Base-by-base conservation (phyloP, 35 echinoderm and acorn worm species). In the Patiria miniata region DNA sequence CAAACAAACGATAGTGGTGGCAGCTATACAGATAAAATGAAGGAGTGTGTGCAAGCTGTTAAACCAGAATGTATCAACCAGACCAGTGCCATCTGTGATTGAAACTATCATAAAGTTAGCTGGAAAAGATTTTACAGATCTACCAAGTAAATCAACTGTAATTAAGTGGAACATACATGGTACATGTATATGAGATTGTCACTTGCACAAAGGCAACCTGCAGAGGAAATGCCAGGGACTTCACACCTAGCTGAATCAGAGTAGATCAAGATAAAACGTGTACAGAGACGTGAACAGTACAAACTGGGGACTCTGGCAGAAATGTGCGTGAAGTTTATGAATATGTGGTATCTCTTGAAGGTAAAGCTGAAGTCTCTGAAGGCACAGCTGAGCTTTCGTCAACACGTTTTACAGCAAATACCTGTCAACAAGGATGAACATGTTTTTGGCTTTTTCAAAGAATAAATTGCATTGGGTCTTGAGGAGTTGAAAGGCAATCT, bases 111-210 rank as follows among this genome's bases (percentile, higher is more conserved):
- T 91, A 23, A 83, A 91, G 39, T n/a, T 91, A 36, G 89, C 39
- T 33, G 68, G 82, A 10, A 86, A 50, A 51, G 78, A 78, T 78
- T 33, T 69, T 7, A 50, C 54, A 10, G 36, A 37, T n/a, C 18
- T 91, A 14, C 82, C 89, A 2, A 37, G 19, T 7, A 82, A 83
- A 78, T 78, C 61, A 7, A 91, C 82, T 2, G 26, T 91, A 1
- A 77, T 18, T 54, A 82, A 83, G 5, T 85, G 80, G 89, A 91
- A 91, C 47, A 55, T 83, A n/a, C n/a, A n/a, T n/a, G n/a, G n/a
- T n/a, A n/a, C n/a, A n/a, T n/a, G n/a, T n/a, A n/a, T 12, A 83
- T 78, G 89, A 30, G 89, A 91, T 33, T 69, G 1, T 76, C n/a
- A 1, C 34, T 91, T 51, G 9, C 81, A 51, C 89, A 91, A 37